Percentiles rank a stretch among this genome's conserved stretches.
Evolutionary conservation across 37 sponge, comb jelly and placozoan species (phyloP).

Genomic region (Diacarnus erythraeanus): DNA sequence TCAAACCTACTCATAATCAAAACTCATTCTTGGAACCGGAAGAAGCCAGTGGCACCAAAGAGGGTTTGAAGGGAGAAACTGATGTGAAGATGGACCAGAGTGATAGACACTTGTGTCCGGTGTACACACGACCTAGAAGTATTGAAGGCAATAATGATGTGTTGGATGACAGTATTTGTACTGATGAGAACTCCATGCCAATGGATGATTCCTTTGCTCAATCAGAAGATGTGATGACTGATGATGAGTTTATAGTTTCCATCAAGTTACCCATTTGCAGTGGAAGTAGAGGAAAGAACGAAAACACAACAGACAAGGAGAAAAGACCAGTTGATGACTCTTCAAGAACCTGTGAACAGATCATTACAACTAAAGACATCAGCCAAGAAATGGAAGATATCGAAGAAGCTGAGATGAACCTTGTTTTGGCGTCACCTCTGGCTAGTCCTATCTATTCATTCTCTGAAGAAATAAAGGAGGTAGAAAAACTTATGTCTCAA

Average conservation of each 20-base stretch:
- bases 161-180: background rate
- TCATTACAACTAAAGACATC: too few species aligned
- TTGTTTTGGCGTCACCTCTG: background rate
- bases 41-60: background rate
- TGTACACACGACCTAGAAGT: background rate
- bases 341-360: background rate
- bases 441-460: background rate
- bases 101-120: background rate
- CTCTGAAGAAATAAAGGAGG: conserved; percentile 2
- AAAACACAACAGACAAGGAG: background rate
- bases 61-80: background rate
- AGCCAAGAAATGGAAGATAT: background rate
- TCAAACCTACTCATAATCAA: background rate
- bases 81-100: background rate
- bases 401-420: background rate
- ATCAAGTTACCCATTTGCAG: background rate
- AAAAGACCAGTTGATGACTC: background rate
- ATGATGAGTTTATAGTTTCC: background rate
- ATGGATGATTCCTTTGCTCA: background rate
- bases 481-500: background rate
- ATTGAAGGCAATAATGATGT: background rate
- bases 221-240: background rate
- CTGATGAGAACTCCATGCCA: background rate
- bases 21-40: background rate
- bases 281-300: background rate